Base-by-base conservation (phyloP, 1,140 invertebrate genomes). In the Hylaeus volcanicus region DNA sequence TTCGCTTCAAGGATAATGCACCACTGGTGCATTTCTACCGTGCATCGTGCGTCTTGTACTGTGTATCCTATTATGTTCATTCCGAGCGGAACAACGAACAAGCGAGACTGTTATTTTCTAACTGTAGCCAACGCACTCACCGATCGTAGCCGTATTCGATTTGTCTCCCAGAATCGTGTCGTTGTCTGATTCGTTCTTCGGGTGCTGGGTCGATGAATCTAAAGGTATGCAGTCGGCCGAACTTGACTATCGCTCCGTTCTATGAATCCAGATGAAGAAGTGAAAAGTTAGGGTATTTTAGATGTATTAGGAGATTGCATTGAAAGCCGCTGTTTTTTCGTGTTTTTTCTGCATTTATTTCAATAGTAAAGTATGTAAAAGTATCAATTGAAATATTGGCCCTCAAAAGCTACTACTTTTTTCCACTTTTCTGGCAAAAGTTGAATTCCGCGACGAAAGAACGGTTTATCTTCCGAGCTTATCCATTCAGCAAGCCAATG, bases 171-270 rank as follows among this genome's bases (percentile, higher is more conserved):
- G 96, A 96, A 88, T 96, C 96, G 86, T 96, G 95, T 87, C 96
- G 93, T 81, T 96, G 96, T 61, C 95, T 93, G 72, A 96, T 95
- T 83, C 97, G 95, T 88, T 97, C 97, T 91, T 98, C 98, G 80
- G 97, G 96, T 68, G 95, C 95, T 5, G 98, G 97, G 94, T 99
- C 98, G 82, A 98, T 95, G 94, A 99, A 99, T 86, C 98, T 95
- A 93, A 98, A 99, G 41, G 97, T 97, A 89, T 98, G 97, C 85
- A 97, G 96, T 89, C 98, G 94, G 84, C 98, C 97, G 94, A 98
- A 98, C 94, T 97, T 97, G 39, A 98, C 95, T 72, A 98, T 95
- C 83, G 96, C 96, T 74, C 97, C 97, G 94, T 98, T 96, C 95
- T 96, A 93, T 53, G 93, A 92, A 79, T 61, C 81, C 2, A 14